These are phyloP conservation scores for Nemotelus nigrinus DNA, from an alignment of 2,888 invertebrate genomes.

Conservation along the genomic window DNA sequence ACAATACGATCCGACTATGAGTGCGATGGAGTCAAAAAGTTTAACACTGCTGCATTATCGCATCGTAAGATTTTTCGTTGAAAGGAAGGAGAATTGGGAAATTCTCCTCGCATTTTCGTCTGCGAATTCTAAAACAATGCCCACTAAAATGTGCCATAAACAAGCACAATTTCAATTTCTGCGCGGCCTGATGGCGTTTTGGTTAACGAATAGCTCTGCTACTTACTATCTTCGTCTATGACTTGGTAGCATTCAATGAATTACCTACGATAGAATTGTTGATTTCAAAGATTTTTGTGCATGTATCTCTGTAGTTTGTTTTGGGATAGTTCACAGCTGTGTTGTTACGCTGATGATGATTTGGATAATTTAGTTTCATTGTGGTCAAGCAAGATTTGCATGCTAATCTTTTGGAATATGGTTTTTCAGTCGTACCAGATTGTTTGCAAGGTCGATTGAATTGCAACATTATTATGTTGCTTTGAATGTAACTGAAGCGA, in stretches of 20 bases:
- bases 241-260: constrained; percentile 36
- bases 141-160: constrained; percentile 45
- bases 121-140: constrained; percentile 47
- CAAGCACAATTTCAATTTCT: constrained; percentile 44
- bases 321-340: too few species aligned
- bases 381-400: constrained; percentile 27
- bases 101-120: constrained; percentile 45
- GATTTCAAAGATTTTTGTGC: constrained; percentile 31
- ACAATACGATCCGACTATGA: not conserved
- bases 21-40: constrained; percentile 13
- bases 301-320: not conserved
- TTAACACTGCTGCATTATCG: constrained; percentile 25
- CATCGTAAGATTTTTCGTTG: constrained; percentile 47
- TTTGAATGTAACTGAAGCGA: too few species aligned
- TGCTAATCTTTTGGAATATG: constrained; percentile 16
- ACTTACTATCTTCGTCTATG: constrained; percentile 5
- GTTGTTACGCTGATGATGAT: constrained; percentile 1
- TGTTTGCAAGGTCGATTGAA: constrained; percentile 27
- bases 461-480: not conserved
- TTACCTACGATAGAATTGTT: constrained; percentile 10
- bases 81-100: constrained; percentile 50
- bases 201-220: constrained; percentile 10
- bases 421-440: constrained; percentile 2
- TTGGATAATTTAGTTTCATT: constrained; percentile 33
- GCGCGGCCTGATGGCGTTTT: constrained; percentile 4